A percentile compares a stretch with the other conserved stretches of the same genome.
Evolutionary conservation across 2,797 vertebrate species (phyloP).

Genomic region (Uromys caudimaculatus): DNA sequence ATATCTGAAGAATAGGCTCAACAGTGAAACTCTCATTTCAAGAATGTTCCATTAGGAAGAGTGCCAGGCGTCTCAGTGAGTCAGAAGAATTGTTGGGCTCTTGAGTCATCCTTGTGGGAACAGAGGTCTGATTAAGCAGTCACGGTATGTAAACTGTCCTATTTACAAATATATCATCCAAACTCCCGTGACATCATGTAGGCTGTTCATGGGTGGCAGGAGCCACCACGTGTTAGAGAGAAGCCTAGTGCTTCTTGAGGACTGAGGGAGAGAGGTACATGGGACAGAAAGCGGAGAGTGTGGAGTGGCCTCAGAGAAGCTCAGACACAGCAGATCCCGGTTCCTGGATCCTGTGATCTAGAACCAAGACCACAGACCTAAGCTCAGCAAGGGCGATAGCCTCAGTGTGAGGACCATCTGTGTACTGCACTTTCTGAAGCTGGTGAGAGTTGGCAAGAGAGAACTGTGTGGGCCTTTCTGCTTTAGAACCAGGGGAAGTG

Average conservation of each 20-base stretch:
- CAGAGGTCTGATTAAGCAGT: background rate
- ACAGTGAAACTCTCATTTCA: background rate
- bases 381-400: no score
- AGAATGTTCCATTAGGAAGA: background rate
- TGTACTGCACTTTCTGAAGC: background rate
- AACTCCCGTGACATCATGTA: accelerated
- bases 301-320: background rate
- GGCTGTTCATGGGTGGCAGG: background rate
- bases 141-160: no score
- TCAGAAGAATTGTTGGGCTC: background rate
- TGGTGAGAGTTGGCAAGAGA: accelerated
- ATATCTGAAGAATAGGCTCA: background rate
- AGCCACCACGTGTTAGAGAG: background rate
- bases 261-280: background rate
- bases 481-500: accelerated
- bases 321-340: background rate
- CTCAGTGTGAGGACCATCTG: accelerated
- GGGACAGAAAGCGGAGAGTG: background rate
- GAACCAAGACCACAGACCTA: accelerated
- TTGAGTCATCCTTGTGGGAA: background rate
- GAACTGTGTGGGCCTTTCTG: background rate
- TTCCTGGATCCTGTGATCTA: accelerated
- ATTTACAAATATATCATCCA: background rate
- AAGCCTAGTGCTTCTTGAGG: background rate
- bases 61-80: accelerated